A percentile compares a stretch with the other conserved stretches of the same genome.
Evolutionary conservation across 2,113 vertebrate species (phyloP).

Genomic region (Carlito syrichta): DNA sequence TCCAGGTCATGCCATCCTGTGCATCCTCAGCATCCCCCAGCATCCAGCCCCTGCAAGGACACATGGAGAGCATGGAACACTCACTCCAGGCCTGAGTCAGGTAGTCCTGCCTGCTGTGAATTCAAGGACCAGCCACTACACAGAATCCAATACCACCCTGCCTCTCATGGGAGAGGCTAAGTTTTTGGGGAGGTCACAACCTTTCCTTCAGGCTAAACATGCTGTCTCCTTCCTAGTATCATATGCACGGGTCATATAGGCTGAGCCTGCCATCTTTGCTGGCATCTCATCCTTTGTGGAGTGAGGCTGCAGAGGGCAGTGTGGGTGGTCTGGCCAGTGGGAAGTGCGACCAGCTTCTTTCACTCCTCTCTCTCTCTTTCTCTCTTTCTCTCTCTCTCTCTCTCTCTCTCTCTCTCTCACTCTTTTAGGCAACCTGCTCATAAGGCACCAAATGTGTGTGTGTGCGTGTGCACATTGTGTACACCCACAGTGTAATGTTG

Average conservation of each 20-base stretch:
- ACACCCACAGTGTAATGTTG: fast-evolving
- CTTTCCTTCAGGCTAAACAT: background rate
- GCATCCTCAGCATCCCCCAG: background rate
- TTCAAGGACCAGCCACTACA: background rate
- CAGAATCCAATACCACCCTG: background rate
- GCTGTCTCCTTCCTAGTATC: fast-evolving
- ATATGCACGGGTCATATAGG: background rate
- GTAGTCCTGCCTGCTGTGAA: background rate
- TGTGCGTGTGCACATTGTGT: too few relatives aligned
- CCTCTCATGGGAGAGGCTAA: background rate
- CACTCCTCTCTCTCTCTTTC: too few relatives aligned
- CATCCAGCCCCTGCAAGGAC: background rate
- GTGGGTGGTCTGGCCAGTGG: background rate
- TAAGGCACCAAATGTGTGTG: too few relatives aligned
- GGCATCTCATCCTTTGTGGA: fast-evolving
- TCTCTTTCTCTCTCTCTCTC: too few relatives aligned
- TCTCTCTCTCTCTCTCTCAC: too few relatives aligned
- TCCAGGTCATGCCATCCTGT: fast-evolving
- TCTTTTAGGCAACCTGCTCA: background rate
- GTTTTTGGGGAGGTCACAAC: background rate
- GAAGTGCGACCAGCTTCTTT: fast-evolving
- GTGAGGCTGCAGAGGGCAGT: too few relatives aligned
- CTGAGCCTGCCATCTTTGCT: background rate
- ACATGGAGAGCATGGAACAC: background rate
- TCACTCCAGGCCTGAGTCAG: background rate